These are phyloP conservation scores for Calcarius lapponicus DNA, from an alignment of 2,797 vertebrate species.

Conservation along the genomic window DNA sequence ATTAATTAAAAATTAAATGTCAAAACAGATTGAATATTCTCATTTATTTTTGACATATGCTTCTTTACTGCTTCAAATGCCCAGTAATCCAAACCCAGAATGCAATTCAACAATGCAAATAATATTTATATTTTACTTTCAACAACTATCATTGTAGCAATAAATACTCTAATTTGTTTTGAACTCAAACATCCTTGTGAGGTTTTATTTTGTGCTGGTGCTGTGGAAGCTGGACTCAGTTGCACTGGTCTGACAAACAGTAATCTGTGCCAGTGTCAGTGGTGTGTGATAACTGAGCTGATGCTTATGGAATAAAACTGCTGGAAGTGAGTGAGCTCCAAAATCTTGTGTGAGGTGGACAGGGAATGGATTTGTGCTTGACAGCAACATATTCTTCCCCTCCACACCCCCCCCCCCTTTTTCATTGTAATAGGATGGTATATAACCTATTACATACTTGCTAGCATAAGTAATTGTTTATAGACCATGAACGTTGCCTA, in stretches of 20 bases:
- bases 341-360: background rate
- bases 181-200: background rate
- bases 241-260: background rate
- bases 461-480: slow-evolving; percentile 45
- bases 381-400: background rate
- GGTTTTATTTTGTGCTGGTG: background rate
- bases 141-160: background rate
- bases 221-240: background rate
- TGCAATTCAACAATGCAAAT: background rate
- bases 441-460: background rate
- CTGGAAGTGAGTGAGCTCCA: background rate
- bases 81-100: background rate
- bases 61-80: background rate
- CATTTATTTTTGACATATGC: background rate
- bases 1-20: background rate
- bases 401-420: background rate
- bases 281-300: background rate
- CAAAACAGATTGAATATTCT: background rate
- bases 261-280: background rate
- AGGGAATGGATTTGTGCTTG: background rate
- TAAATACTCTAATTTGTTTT: background rate
- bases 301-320: background rate
- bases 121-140: background rate
- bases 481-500: background rate
- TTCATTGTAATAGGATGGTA: background rate